A percentile compares a stretch with the other conserved stretches of the same genome.
Evolutionary conservation across 1,140 invertebrate species (phyloP).

Genomic region (Eriocheir sinensis): DNA sequence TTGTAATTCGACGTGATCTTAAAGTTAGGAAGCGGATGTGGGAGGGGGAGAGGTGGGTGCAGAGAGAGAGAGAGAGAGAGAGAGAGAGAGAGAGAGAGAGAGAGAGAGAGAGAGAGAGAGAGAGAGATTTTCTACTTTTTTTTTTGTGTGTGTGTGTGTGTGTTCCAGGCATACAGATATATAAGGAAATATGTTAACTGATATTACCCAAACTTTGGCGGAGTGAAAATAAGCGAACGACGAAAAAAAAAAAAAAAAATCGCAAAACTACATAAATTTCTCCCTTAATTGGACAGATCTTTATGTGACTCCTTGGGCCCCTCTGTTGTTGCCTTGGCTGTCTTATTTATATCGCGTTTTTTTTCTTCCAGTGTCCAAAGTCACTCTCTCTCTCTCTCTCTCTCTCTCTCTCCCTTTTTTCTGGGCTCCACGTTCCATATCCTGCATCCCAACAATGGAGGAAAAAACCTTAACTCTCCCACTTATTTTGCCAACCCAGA

Average conservation of each 20-base stretch:
- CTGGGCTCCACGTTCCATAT: background rate
- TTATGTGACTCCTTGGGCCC: background rate
- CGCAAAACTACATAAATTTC: slow-evolving; percentile 3
- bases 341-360: too few relatives aligned
- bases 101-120: too few relatives aligned
- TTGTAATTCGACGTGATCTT: background rate
- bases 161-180: background rate
- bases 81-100: too few relatives aligned
- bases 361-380: too few relatives aligned
- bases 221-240: background rate
- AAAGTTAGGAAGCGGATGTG: slow-evolving; percentile 24
- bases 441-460: background rate
- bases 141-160: too few relatives aligned
- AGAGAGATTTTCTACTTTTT: too few relatives aligned
- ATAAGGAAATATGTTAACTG: too few relatives aligned
- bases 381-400: slow-evolving; percentile 23
- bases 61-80: too few relatives aligned
- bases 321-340: background rate
- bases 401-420: slow-evolving; percentile 6
- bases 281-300: background rate
- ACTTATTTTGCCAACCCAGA: background rate
- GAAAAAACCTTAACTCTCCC: background rate
- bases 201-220: too few relatives aligned
- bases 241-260: background rate
- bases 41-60: too few relatives aligned